Evolutionary conservation across 2,888 invertebrate genomes (phyloP).

Genomic region (Agelastica alni): DNA sequence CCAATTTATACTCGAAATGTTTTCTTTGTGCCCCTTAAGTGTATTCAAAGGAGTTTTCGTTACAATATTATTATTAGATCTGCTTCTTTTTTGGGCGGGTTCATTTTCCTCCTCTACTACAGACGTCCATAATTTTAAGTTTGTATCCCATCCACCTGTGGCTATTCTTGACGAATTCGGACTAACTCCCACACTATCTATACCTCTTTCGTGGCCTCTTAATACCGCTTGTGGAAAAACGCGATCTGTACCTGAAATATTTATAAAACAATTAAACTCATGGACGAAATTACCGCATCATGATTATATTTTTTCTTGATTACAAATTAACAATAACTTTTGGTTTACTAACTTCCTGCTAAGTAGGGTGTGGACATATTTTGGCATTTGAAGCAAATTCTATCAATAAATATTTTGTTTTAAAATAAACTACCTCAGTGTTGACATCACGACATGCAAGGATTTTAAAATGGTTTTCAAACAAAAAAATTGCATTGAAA

Average conservation of each 20-base stretch:
- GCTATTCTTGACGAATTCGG: conserved; percentile 68
- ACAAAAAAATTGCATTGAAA: too few relatives aligned
- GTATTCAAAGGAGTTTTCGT: conserved; percentile 80
- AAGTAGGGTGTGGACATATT: too few relatives aligned
- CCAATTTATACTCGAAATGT: conserved; percentile 86
- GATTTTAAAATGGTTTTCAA: too few relatives aligned
- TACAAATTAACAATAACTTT: too few relatives aligned
- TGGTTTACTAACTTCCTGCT: too few relatives aligned
- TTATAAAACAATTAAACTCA: too few relatives aligned
- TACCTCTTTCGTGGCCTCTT: conserved; percentile 88
- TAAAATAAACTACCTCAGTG: too few relatives aligned
- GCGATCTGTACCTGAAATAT: conserved; percentile 61
- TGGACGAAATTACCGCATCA: too few relatives aligned
- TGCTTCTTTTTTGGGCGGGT: conserved; percentile 49
- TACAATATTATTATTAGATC: conserved; percentile 35
- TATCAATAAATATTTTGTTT: too few relatives aligned
- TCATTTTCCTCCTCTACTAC: conserved; percentile 46
- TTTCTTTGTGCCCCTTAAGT: conserved; percentile 90
- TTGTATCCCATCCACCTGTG: conserved; percentile 92
- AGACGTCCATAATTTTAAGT: conserved; percentile 88
- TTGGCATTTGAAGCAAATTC: too few relatives aligned
- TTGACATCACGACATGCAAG: too few relatives aligned
- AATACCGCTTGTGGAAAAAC: conserved; percentile 81
- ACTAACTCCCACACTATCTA: conserved; percentile 85
- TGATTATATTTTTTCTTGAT: too few relatives aligned